Evolutionary conservation across 2,797 vertebrate genomes (phyloP), one percentile per base, ranked within the genome.

Genomic region (Arctocebus calabarensis): DNA sequence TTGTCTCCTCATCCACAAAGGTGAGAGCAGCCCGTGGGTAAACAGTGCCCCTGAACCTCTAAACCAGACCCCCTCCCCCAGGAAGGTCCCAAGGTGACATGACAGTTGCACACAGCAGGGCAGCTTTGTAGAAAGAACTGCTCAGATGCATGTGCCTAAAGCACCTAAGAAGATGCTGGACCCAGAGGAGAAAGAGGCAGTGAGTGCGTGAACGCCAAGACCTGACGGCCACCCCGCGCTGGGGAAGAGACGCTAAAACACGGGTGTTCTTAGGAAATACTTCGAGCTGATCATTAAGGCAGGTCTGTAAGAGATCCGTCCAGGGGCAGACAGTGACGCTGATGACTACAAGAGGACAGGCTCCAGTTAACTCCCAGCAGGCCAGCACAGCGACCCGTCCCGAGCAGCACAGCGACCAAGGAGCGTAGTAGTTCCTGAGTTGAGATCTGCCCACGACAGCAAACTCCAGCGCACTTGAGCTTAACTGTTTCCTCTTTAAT

Each of bases 371-470:
- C 78, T 74, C 93, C 87, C 84, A 84, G 96, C 93, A 95, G 91
- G 94, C 96, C 82, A 84, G 97, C 92, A 96, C 0, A 91, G 95
- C 94, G 74, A 95, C 91, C 84, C 34, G 19, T 95, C 4, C 82
- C 84, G 34, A 73, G 86, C 3, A 74, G 92, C 23, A 87, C 85
- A 88, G 96, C 96, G 84, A 92, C 90, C 14, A 62, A 75, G 84
- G 82, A 90, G 95, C 92, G 82, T 8, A 83, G 97, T 97, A 83
- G 97, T 97, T 98, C 98, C 98, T 98, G 98, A 98, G 98, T 97
- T 97, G 97, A 96, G 95, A 90, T 61, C 78, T 94, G 55, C 94
- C 94, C n/a, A 93, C 52, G 55, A 96, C 84, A 43, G 92, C 94
- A 85, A 98, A 96, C 40, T 83, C 94, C 84, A 94, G 68, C 20